These are phyloP conservation scores for Trematocara zebra DNA, from an alignment of 2,113 vertebrate genomes.

Conservation along the genomic window DNA sequence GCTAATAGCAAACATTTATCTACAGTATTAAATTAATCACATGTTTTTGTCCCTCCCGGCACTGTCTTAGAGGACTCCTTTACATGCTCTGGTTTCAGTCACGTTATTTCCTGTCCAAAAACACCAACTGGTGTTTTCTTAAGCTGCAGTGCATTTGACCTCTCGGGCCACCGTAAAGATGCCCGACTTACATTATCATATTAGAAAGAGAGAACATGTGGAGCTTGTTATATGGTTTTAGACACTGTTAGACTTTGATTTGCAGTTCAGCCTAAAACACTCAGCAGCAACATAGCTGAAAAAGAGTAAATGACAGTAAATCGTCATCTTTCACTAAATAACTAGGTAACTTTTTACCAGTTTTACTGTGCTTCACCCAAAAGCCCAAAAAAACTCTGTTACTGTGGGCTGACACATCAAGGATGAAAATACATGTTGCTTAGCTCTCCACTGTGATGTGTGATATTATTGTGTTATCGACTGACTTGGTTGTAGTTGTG, in stretches of 20 bases:
- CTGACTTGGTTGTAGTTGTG: not conserved
- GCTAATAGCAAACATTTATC: not conserved
- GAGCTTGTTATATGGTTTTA: not conserved
- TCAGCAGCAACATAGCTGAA: not conserved
- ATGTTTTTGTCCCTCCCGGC: not conserved
- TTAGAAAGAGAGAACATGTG: not conserved
- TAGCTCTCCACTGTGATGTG: not conserved
- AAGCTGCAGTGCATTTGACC: not conserved
- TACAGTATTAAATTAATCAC: not conserved
- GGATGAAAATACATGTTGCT: not conserved
- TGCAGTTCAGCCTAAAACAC: not conserved
- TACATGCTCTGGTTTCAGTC: not conserved
- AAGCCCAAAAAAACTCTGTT: fast-evolving
- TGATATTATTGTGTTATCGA: not conserved
- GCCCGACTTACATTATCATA: not conserved
- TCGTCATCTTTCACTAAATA: not conserved
- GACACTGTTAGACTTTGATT: not conserved
- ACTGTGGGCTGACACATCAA: not conserved
- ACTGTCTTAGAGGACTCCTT: not conserved
- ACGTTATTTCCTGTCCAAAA: not conserved
- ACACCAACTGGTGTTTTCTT: not conserved
- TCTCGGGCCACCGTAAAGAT: not conserved
- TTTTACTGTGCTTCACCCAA: not conserved
- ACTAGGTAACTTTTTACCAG: not conserved
- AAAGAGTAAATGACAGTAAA: not conserved